Base-by-base conservation (phyloP, 1,140 invertebrate genomes). In the Drosophila repletoides region DNA sequence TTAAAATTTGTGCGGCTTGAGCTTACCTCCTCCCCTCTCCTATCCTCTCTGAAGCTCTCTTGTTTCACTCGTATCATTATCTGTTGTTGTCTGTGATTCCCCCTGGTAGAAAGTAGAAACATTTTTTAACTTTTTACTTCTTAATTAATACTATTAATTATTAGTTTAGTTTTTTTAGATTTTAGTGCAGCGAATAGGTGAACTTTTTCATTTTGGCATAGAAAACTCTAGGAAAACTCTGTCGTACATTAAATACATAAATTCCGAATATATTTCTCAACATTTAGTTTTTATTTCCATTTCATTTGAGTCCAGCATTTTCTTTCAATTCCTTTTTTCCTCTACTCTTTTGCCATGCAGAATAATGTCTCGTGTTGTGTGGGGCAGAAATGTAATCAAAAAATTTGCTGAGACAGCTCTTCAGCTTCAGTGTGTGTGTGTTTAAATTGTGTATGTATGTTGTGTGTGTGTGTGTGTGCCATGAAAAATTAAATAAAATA, bases 1-100 rank as follows among this genome's bases (percentile, higher is more conserved):
- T 83, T 83, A 83, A 83, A 83, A 86, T 83, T 83, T 83, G 72
- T 76, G 60, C 43, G 74, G 69, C 68, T 33, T 41, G 26, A 41
- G 38, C 52, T 29, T n/a, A 36, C 5, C 28, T 22, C 9, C 40
- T 10, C 19, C 14, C 21, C 2, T n/a, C 3, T 29, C 17, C 29
- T 9, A 7, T 7, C 9, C 22, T 26, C 15, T 38, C 22, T 14
- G 7, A n/a, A n/a, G 14, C 17, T 52, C 0, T 28, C 5, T 12
- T 22, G 21, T 10, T 5, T 12, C 19, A 1, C 15, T 33, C 22
- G 43, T n/a, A n/a, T n/a, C n/a, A n/a, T n/a, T 52, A 15, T 29
- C 29, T 46, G 41, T 31, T 49, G 45, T 49, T 63, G n/a, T 34
- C 29, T 55, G 29, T 36, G 45, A 69, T 60, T 71, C 40, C 38